phyloP scores from a whole-genome alignment of 2,888 invertebrate species.

The Pandemis corylana region DNA sequence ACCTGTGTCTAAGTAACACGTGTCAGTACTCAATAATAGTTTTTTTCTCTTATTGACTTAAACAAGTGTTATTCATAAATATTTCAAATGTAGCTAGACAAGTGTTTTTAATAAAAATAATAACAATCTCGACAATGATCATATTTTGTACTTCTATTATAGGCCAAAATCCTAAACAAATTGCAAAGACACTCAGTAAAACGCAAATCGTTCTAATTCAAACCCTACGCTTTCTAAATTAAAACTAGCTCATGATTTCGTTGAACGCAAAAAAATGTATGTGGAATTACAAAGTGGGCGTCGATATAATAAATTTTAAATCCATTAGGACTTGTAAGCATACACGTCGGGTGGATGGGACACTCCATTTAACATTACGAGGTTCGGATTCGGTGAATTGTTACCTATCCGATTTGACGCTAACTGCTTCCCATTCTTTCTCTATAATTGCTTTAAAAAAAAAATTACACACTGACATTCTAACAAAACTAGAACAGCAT shows the following conservation, averaged over 20 bases:
- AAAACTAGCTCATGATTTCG: not conserved
- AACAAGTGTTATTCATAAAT: not conserved
- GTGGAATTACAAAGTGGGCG: constrained; percentile 68
- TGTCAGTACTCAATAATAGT: not conserved
- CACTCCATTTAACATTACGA: constrained; percentile 84
- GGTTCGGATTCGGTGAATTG: constrained; percentile 81
- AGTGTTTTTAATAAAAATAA: not conserved
- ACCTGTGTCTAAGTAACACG: not conserved
- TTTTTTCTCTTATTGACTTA: not conserved
- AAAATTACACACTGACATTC: not conserved
- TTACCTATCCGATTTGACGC: constrained; percentile 67
- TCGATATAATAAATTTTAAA: constrained; percentile 82
- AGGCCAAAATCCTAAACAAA: not conserved
- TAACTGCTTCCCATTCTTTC: constrained; percentile 48
- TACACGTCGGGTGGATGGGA: constrained; percentile 74
- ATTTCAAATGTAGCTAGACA: not conserved
- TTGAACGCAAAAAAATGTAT: constrained; percentile 35
- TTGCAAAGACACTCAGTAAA: not conserved
- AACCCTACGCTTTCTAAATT: not conserved
- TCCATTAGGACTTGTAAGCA: constrained; percentile 77
- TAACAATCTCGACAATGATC: not conserved
- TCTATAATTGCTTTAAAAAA: constrained; percentile 22
- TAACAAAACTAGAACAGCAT: not conserved
- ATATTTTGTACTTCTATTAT: constrained; percentile 2
- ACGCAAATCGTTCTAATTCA: not conserved